phyloP scores from a whole-genome alignment of 2,888 invertebrate species.

The Dasypogon diadema region DNA sequence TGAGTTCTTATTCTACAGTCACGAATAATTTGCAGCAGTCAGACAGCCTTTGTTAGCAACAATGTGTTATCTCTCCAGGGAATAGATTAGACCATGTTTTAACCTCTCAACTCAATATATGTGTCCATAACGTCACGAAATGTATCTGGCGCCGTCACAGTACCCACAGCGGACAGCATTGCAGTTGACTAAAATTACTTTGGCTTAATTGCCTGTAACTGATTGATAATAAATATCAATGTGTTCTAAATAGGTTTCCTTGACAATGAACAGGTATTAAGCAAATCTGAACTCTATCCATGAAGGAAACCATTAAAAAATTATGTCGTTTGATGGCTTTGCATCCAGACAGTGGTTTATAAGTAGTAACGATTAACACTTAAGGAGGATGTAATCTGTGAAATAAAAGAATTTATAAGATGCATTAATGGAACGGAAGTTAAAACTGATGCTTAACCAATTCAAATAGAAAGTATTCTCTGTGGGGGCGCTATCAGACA shows the following conservation, averaged over 20 bases:
- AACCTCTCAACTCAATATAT: conserved; percentile 39
- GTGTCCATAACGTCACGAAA: conserved; percentile 47
- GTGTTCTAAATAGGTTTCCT: conserved; percentile 7
- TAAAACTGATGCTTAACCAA: too few species aligned
- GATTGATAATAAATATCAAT: conserved; percentile 36
- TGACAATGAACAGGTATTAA: not conserved
- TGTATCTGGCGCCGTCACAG: conserved; percentile 30
- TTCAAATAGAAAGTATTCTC: too few species aligned
- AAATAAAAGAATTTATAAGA: too few species aligned
- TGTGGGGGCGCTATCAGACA: too few species aligned
- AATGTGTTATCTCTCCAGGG: conserved; percentile 19
- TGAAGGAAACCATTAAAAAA: too few species aligned
- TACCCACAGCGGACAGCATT: not conserved
- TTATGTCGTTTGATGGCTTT: too few species aligned
- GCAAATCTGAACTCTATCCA: not conserved
- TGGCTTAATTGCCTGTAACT: conserved; percentile 41
- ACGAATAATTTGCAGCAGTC: conserved; percentile 50
- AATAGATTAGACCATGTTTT: conserved; percentile 35
- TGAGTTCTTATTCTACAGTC: conserved; percentile 45
- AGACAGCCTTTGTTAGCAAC: conserved; percentile 40
- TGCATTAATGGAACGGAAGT: too few species aligned
- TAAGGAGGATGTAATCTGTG: too few species aligned
- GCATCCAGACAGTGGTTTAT: too few species aligned
- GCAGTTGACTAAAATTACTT: conserved; percentile 33
- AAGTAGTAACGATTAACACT: too few species aligned